These are phyloP conservation scores for Caerostris extrusa DNA, from an alignment of 1,140 invertebrate species.

Conservation along the genomic window DNA sequence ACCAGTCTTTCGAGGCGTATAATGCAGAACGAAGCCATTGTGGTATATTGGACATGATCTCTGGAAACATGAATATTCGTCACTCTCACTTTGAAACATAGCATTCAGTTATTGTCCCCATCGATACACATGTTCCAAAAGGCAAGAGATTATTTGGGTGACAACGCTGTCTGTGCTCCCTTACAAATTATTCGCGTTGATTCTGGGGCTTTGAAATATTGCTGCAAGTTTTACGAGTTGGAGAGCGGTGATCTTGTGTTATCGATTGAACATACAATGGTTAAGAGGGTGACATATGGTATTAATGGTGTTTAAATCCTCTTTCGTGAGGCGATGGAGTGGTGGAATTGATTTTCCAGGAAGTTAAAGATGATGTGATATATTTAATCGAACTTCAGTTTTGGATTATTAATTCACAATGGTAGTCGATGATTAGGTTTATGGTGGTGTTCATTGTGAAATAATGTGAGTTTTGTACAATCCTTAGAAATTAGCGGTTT, in stretches of 20 bases:
- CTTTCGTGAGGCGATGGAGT: neutral
- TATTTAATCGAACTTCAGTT: neutral
- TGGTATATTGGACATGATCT: neutral
- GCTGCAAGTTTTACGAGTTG: constrained; percentile 19
- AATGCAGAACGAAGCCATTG: neutral
- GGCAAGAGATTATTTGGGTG: constrained; percentile 48
- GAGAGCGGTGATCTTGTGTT: neutral
- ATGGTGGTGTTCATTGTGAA: neutral
- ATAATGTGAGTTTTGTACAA: too few relatives aligned
- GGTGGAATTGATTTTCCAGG: neutral
- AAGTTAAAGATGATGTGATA: neutral
- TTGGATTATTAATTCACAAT: neutral
- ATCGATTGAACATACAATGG: neutral
- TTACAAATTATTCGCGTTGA: neutral
- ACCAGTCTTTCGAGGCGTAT: neutral
- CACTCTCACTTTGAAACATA: neutral
- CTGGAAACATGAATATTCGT: neutral
- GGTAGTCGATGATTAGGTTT: neutral
- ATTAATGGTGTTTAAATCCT: constrained; percentile 32
- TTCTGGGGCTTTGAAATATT: neutral
- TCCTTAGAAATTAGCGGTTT: too few relatives aligned
- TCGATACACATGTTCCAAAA: constrained; percentile 30
- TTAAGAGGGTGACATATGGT: constrained; percentile 21
- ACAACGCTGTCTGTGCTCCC: neutral
- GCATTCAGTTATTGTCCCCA: constrained; percentile 43